A percentile compares a stretch with the other conserved stretches of the same genome.
Evolutionary conservation across 35 echinoderm and acorn worm genomes (phyloP).

Genomic region (Chiridota heheva): DNA sequence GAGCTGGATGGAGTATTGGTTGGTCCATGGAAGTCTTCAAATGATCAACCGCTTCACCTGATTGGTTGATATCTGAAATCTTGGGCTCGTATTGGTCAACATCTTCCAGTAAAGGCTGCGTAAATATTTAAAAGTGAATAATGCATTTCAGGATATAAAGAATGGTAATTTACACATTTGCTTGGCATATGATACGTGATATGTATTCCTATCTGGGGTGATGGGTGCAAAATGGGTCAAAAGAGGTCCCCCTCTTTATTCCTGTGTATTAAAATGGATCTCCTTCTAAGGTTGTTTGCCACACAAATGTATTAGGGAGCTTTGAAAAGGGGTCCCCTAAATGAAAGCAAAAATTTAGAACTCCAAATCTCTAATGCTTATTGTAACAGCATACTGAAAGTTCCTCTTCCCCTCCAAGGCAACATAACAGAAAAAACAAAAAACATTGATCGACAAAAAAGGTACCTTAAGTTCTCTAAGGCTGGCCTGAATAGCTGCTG

Average conservation of each 20-base stretch:
- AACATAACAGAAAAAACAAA: too few relatives aligned
- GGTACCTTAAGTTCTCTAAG: conserved; percentile 92
- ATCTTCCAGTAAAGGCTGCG: conserved; percentile 74
- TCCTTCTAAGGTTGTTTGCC: too few relatives aligned
- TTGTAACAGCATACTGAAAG: too few relatives aligned
- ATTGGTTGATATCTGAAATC: conserved; percentile 60
- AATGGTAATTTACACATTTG: background rate
- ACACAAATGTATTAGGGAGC: too few relatives aligned
- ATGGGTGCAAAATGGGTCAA: too few relatives aligned
- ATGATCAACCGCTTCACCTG: conserved; percentile 58
- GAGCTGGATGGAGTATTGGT: conserved; percentile 62
- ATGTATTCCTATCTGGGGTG: background rate
- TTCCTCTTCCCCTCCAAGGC: too few relatives aligned
- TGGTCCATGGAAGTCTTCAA: conserved; percentile 62
- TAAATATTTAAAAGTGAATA: background rate
- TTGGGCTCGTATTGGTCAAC: conserved; percentile 78
- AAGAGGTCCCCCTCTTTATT: too few relatives aligned
- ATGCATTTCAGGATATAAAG: background rate
- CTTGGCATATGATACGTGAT: background rate
- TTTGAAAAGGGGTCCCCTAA: too few relatives aligned
- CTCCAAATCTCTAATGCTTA: too few relatives aligned
- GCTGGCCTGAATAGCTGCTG: conserved; percentile 73
- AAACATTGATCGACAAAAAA: too few relatives aligned
- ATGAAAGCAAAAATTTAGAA: too few relatives aligned
- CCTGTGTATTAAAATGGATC: too few relatives aligned